Evolutionary conservation across 2,797 vertebrate species (phyloP).

Genomic region (Astyanax mexicanus): DNA sequence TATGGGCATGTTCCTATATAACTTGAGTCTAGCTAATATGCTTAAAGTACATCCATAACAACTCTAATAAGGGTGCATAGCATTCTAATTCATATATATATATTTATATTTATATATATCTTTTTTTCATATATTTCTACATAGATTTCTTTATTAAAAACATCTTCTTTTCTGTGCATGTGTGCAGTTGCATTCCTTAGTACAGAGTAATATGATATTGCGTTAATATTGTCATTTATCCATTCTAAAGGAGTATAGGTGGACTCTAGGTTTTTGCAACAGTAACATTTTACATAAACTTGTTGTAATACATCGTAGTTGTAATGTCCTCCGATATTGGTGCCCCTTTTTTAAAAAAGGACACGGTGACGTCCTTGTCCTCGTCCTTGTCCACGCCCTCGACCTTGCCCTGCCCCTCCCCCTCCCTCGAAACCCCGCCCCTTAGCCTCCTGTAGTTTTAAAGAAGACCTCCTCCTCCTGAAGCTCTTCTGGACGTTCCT

Average conservation of each 20-base stretch:
- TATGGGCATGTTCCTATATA: conserved; percentile 88
- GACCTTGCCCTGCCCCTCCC: too few species aligned
- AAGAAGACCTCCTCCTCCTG: conserved; percentile 8
- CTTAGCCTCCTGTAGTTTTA: too few species aligned
- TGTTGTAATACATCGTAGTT: conserved; percentile 71
- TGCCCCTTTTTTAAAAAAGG: conserved; percentile 58
- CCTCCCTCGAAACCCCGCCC: conserved; percentile 17
- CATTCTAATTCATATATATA: conserved; percentile 87
- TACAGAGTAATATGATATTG: conserved; percentile 87
- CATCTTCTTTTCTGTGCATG: conserved; percentile 84
- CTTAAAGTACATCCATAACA: conserved; percentile 88
- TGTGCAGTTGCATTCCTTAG: conserved; percentile 88
- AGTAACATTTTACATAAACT: conserved; percentile 79
- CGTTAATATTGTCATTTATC: conserved; percentile 85
- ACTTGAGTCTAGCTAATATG: conserved; percentile 77
- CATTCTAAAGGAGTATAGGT: conserved; percentile 85
- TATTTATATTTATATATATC: conserved; percentile 82
- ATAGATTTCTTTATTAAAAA: conserved; percentile 85
- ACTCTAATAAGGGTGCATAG: conserved; percentile 90
- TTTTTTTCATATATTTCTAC: conserved; percentile 85
- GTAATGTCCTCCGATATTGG: conserved; percentile 68
- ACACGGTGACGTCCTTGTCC: neutral
- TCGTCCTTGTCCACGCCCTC: too few species aligned
- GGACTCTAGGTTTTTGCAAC: conserved; percentile 80
- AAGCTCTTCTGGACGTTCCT: neutral